phyloP scores from a whole-genome alignment of 2,888 invertebrate genomes.

The Lacanobia oleracea region DNA sequence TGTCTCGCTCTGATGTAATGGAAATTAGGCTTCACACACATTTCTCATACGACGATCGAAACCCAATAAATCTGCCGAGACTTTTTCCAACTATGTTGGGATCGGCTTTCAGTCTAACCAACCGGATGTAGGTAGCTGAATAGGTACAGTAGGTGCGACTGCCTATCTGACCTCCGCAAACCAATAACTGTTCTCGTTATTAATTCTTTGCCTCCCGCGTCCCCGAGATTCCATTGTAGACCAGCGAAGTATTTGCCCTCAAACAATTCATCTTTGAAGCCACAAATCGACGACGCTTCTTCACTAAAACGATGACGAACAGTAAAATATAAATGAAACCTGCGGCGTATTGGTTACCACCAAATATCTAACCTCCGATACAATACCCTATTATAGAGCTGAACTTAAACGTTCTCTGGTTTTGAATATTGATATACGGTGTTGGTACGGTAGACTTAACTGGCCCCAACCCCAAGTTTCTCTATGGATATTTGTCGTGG shows the following conservation, averaged over 20 bases:
- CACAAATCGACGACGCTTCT: slow-evolving; percentile 77
- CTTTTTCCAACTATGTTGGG: too few relatives aligned
- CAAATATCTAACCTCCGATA: slow-evolving; percentile 71
- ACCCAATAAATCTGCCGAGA: too few relatives aligned
- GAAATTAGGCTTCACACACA: too few relatives aligned
- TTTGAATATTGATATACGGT: slow-evolving; percentile 54
- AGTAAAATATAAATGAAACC: slow-evolving; percentile 79
- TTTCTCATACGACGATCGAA: slow-evolving; percentile 23
- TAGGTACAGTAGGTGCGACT: too few relatives aligned
- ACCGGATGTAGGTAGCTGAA: too few relatives aligned
- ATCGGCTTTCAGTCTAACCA: too few relatives aligned
- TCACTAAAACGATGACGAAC: slow-evolving; percentile 72
- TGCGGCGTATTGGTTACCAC: slow-evolving; percentile 72
- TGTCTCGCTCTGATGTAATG: too few relatives aligned
- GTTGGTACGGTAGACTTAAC: neutral
- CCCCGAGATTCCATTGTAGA: slow-evolving; percentile 58
- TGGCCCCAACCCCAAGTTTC: neutral
- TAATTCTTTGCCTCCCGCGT: slow-evolving; percentile 69
- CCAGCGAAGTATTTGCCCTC: slow-evolving; percentile 66
- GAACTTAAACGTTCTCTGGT: slow-evolving; percentile 43
- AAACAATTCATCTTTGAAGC: slow-evolving; percentile 71
- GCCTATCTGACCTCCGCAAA: too few relatives aligned
- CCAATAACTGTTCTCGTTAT: slow-evolving; percentile 59
- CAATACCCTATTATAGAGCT: slow-evolving; percentile 75
- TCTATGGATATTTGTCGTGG: neutral